Evolutionary conservation across 64 coral and sea anemone genomes (phyloP), one percentile per base, ranked within the genome.

Genomic region (Stylophora pistillata): DNA sequence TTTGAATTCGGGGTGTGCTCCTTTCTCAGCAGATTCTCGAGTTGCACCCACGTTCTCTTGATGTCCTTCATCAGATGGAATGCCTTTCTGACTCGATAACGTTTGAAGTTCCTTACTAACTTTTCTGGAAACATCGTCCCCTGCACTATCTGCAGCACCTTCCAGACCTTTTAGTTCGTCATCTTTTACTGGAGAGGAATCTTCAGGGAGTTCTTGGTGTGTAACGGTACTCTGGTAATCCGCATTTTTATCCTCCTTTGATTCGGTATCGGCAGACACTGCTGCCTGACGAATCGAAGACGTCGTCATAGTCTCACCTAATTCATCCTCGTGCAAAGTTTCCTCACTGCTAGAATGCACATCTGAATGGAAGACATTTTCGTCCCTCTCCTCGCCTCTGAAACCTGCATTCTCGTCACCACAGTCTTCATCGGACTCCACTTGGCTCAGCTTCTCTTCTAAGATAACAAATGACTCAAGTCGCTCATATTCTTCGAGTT

Each of bases 391-490:
- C 53, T 83, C 30, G 34, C 54, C 64, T 75, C 74, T 70, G 56
- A 88, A 29, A 23, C 56, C 66, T 58, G 17, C 58, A 79, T 76
- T 97, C 58, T 86, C 30, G 31, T 93, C 87, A 73, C 93, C 95
- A 52, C 70, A 30, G 37, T 79, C 79, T 26, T 94, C 93, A 86
- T 97, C 95, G 75, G 95, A 97, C 52, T 97, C 95, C 30, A 97
- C 92, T 30, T 97, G 95, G 79, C 95, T 97, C 18, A 97, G 53
- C 68, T 97, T 97, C 34, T 97, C 95, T 47, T 97, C 95, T 53
- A 97, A 79, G 41, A 97, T 93, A 56, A 97, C 95, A n/a, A 97
- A 89, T 74, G 95, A 97, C 34, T 97, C 95, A 3, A 97, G 87
- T 74, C 95, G 78, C 68, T 97, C 95, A 56, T 97, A 97, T 88